Evolutionary conservation across 2,888 invertebrate species (phyloP).

Genomic region (Drosophila peninsularis): DNA sequence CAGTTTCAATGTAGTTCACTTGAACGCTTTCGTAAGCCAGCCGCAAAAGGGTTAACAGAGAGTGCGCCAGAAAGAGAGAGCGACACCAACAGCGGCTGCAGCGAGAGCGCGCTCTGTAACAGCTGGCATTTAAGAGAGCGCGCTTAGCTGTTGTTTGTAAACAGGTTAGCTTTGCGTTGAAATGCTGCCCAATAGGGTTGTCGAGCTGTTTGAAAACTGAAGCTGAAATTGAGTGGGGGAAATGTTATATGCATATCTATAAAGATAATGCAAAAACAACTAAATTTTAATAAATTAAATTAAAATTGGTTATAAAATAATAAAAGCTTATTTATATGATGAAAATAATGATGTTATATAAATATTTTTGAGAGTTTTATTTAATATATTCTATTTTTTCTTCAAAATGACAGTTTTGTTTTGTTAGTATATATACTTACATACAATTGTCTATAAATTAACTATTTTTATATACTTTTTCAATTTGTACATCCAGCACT

Average conservation of each 20-base stretch:
- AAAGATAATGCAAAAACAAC: no score
- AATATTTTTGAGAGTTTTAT: no score
- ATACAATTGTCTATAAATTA: no score
- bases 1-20: conserved; percentile 58
- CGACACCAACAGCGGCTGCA: not conserved
- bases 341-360: no score
- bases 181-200: conserved; percentile 29
- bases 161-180: conserved; percentile 28
- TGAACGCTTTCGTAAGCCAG: conserved; percentile 70
- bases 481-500: no score
- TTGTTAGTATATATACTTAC: no score
- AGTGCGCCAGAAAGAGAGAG: conserved; percentile 4
- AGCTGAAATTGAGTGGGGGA: not conserved
- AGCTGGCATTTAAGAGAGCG: conserved; percentile 56
- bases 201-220: conserved; percentile 1
- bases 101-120: conserved; percentile 15
- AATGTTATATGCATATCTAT: not conserved
- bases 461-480: no score
- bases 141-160: conserved; percentile 17
- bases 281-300: no score
- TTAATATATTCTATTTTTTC: no score
- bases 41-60: conserved; percentile 52
- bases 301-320: no score
- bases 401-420: no score
- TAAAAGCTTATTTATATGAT: no score